phyloP scores from a whole-genome alignment of 92 coral and sea anemone species.

The Plumapathes pennacea region DNA sequence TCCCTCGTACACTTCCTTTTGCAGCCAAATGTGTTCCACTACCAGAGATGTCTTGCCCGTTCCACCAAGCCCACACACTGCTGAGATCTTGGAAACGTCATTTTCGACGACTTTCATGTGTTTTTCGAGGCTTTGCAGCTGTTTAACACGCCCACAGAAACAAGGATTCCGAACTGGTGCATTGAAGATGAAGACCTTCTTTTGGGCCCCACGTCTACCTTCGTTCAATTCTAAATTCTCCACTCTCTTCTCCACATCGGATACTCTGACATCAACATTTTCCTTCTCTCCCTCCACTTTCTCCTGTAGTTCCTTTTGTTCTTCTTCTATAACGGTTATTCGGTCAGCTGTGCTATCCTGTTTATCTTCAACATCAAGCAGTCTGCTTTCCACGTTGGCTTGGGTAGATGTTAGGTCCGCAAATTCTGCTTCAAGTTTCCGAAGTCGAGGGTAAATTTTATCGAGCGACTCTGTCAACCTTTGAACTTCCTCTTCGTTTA shows the following conservation, averaged over 20 bases:
- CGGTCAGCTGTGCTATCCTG: conserved; percentile 8
- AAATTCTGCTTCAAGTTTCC: conserved; percentile 10
- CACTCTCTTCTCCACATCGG: conserved; percentile 25
- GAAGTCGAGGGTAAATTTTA: conserved; percentile 16
- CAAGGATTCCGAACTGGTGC: conserved; percentile 51
- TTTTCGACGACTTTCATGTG: neutral
- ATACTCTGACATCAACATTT: no score
- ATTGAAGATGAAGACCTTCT: conserved; percentile 22
- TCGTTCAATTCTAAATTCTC: no score
- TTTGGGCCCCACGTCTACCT: no score
- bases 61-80: conserved; percentile 75
- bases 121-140: conserved; percentile 12
- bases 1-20: conserved; percentile 53
- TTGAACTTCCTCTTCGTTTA: conserved; percentile 36
- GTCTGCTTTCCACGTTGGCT: neutral
- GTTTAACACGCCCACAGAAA: conserved; percentile 51
- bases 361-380: conserved; percentile 5
- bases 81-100: conserved; percentile 24
- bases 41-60: conserved; percentile 76
- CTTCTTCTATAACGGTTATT: conserved; percentile 14
- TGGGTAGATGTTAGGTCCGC: no score
- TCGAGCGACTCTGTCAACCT: conserved; percentile 32
- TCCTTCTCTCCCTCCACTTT: no score
- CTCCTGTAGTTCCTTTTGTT: no score
- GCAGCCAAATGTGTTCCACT: conserved; percentile 57